phyloP scores from a whole-genome alignment of 1,140 invertebrate species.

The Dendroctonus valens region DNA sequence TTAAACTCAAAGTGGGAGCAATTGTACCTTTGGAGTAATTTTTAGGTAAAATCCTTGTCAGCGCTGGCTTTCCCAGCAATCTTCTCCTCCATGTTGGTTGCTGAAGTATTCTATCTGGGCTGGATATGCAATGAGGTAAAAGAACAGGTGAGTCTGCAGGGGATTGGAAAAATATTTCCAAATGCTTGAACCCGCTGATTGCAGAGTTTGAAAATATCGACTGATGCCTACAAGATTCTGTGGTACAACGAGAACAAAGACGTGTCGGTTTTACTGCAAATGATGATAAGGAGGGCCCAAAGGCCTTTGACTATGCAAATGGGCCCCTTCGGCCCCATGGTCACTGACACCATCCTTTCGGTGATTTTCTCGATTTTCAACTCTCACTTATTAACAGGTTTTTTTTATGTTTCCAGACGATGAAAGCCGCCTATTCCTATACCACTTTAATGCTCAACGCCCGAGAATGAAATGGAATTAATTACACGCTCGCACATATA shows the following conservation, averaged over 20 bases:
- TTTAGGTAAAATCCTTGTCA: not conserved
- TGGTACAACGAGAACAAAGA: conserved; percentile 19
- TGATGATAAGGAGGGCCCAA: conserved; percentile 20
- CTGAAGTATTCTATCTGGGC: conserved; percentile 8
- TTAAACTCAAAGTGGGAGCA: not conserved
- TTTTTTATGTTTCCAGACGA: conserved; percentile 6
- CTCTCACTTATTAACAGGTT: not conserved
- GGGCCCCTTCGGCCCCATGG: conserved; percentile 14
- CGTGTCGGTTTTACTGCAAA: not conserved
- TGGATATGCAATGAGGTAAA: conserved; percentile 15
- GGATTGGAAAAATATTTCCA: not conserved
- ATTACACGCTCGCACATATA: no score
- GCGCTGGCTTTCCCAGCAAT: conserved; percentile 2
- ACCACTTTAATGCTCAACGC: conserved; percentile 10
- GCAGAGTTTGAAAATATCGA: conserved; percentile 10
- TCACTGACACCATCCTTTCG: conserved; percentile 5
- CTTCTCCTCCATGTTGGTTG: conserved; percentile 2
- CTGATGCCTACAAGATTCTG: not conserved
- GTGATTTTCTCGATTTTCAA: not conserved
- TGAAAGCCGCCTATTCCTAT: conserved; percentile 17
- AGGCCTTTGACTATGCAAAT: conserved; percentile 7
- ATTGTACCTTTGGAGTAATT: no score
- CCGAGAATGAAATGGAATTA: no score
- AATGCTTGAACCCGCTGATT: not conserved
- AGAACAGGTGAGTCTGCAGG: not conserved